Evolutionary conservation across 2,888 invertebrate species (phyloP).

Genomic region (Cryptus armator): DNA sequence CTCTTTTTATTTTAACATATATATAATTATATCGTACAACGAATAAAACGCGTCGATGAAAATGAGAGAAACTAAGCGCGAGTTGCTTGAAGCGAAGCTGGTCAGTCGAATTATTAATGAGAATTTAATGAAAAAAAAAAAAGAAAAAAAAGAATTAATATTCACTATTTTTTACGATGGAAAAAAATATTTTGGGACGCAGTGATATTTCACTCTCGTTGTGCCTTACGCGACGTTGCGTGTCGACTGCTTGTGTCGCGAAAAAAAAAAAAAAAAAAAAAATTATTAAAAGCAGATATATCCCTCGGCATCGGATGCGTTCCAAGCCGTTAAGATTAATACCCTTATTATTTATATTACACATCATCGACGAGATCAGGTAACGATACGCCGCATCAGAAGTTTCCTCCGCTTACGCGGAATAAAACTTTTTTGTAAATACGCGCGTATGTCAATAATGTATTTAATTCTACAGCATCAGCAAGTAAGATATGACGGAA

Average conservation of each 20-base stretch:
- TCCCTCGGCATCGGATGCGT: slow-evolving; percentile 36
- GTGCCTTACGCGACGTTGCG: slow-evolving; percentile 58
- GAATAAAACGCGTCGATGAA: slow-evolving; percentile 69
- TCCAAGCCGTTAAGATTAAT: slow-evolving; percentile 34
- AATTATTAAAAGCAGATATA: slow-evolving; percentile 19
- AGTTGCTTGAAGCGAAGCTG: slow-evolving; percentile 73
- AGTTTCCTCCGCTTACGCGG: slow-evolving; percentile 65
- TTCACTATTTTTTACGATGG: slow-evolving; percentile 30
- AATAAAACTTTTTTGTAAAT: slow-evolving; percentile 75
- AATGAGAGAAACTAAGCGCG: slow-evolving; percentile 50
- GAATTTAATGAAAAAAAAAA: slow-evolving; percentile 8
- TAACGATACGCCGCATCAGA: slow-evolving; percentile 66
- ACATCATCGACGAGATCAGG: slow-evolving; percentile 49
- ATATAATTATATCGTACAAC: slow-evolving; percentile 74
- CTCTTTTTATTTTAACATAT: slow-evolving; percentile 76
- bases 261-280: slow-evolving; percentile 30
- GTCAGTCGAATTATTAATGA: slow-evolving; percentile 70
- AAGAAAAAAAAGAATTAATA: background rate
- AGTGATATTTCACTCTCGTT: slow-evolving; percentile 23
- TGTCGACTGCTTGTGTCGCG: slow-evolving; percentile 38
- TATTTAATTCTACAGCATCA: slow-evolving; percentile 75
- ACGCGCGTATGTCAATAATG: slow-evolving; percentile 76
- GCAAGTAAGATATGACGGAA: slow-evolving; percentile 71
- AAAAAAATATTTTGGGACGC: slow-evolving; percentile 17
- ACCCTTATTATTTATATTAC: slow-evolving; percentile 48